Conservation (phyloP, 2,888 invertebrate genomes). For the Trissolcus japonicus region DNA sequence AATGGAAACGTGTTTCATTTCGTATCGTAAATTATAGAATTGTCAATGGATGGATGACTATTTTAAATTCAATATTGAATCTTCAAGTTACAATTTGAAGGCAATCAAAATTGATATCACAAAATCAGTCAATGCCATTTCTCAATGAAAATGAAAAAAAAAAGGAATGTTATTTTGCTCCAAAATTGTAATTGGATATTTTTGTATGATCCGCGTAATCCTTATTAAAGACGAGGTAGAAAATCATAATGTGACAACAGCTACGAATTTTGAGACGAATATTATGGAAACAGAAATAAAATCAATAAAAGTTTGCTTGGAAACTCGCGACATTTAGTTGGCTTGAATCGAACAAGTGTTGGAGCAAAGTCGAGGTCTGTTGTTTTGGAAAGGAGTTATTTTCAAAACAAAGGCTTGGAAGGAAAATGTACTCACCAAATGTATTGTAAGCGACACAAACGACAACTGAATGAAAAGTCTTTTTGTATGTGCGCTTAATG, state of each 20-base stretch:
- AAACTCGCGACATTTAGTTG: background rate
- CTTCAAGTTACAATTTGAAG: no score
- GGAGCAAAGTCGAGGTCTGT: background rate
- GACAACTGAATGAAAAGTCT: constrained; percentile 26
- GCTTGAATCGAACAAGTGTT: background rate
- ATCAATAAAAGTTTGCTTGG: background rate
- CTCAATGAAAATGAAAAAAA: no score
- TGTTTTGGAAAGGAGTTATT: background rate
- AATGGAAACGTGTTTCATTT: no score
- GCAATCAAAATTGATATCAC: no score
- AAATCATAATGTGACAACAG: background rate
- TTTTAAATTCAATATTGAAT: no score
- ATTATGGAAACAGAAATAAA: background rate
- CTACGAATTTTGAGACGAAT: background rate
- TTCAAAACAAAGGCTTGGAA: constrained; percentile 14
- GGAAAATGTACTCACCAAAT: constrained; percentile 21
- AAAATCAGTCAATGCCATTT: no score
- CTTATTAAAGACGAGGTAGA: no score
- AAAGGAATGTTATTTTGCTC: no score
- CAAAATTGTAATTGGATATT: no score
- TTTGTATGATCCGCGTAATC: no score
- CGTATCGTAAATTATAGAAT: no score
- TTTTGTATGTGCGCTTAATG: constrained; percentile 23
- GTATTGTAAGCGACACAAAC: constrained; percentile 19
- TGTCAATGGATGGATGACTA: no score